These are phyloP conservation scores for Papilio polyxenes DNA, from an alignment of 1,140 invertebrate species.

Conservation along the genomic window DNA sequence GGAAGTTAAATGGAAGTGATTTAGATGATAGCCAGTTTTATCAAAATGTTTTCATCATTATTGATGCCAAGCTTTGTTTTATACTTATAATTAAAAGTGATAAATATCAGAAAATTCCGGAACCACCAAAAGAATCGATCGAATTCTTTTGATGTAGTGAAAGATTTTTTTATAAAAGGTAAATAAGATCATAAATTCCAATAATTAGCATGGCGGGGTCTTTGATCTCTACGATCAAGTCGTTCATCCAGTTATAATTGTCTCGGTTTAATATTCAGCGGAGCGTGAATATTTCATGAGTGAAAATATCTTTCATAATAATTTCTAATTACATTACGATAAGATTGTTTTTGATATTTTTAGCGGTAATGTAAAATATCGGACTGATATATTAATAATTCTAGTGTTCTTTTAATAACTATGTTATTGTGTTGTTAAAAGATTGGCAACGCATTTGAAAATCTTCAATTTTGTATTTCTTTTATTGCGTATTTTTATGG, in stretches of 20 bases:
- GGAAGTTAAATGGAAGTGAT: no score
- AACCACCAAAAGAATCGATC: neutral
- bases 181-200: neutral
- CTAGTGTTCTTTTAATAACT: neutral
- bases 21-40: no score
- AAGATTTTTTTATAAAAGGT: neutral
- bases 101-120: no score
- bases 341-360: neutral
- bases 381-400: neutral
- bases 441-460: neutral
- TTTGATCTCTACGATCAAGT: neutral
- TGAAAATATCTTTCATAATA: conserved; percentile 47
- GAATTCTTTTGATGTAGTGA: neutral
- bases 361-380: neutral
- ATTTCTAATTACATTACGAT: conserved; percentile 11
- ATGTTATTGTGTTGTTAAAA: neutral
- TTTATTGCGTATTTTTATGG: neutral
- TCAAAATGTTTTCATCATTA: no score
- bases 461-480: neutral
- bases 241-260: neutral
- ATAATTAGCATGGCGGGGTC: neutral
- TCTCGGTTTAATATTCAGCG: conserved; percentile 9
- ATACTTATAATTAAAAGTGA: no score
- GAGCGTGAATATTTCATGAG: conserved; percentile 55
- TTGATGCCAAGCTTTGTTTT: no score